Conservation (phyloP, 2,113 vertebrate genomes). For the Austrofundulus limnaeus region DNA sequence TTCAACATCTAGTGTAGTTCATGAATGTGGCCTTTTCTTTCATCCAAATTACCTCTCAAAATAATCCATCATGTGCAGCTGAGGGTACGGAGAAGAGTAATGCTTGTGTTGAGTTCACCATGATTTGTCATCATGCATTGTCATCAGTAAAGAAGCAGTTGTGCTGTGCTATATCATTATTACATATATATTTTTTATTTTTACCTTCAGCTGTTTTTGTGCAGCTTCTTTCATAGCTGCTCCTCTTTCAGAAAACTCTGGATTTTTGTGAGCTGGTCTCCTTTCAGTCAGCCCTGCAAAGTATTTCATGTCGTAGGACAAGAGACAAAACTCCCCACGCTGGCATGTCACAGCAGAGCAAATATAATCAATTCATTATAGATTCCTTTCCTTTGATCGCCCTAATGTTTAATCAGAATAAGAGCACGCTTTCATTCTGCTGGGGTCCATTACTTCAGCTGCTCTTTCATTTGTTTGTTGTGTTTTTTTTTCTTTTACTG, state of each 20-base stretch:
- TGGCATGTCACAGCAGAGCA: constrained; percentile 60
- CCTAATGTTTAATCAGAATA: constrained; percentile 81
- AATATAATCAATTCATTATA: constrained; percentile 77
- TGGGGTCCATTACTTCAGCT: constrained; percentile 69
- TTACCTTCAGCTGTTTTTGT: constrained; percentile 18
- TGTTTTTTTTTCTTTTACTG: constrained; percentile 65
- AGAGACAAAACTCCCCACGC: constrained; percentile 32
- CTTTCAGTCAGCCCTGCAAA: constrained; percentile 39
- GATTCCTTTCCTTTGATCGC: constrained; percentile 67
- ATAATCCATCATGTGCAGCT: background rate
- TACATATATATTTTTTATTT: background rate
- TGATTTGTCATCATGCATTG: background rate
- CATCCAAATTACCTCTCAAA: background rate
- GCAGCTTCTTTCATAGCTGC: constrained; percentile 3
- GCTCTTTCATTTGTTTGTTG: constrained; percentile 73
- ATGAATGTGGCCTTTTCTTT: background rate
- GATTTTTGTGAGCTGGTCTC: constrained; percentile 33
- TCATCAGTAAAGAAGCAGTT: background rate
- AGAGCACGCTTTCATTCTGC: constrained; percentile 68
- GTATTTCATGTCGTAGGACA: constrained; percentile 33
- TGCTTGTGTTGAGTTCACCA: background rate
- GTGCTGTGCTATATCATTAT: background rate
- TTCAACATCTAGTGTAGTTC: background rate
- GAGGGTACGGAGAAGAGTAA: background rate
- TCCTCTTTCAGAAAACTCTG: constrained; percentile 14